Evolutionary conservation across 53 echinoderm and acorn worm species (phyloP).

Genomic region (Holothuria leucospilota): DNA sequence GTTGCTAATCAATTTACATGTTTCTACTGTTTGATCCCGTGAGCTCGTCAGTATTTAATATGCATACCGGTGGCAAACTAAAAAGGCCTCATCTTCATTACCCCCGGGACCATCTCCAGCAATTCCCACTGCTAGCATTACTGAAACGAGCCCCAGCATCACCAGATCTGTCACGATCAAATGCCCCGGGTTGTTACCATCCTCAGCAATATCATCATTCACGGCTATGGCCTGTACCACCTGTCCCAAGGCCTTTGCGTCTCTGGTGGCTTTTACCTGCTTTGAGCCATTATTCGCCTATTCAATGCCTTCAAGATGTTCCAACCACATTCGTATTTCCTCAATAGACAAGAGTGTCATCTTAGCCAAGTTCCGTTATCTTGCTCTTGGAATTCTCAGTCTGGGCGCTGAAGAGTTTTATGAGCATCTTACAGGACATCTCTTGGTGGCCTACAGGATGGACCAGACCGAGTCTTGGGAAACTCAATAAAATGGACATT

Average conservation of each 20-base stretch:
- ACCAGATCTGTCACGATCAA: too few species aligned
- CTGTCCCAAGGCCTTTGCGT: conserved; percentile 13
- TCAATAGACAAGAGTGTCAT: conserved; percentile 10
- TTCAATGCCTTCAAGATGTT: conserved; percentile 29
- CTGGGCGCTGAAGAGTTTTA: background rate
- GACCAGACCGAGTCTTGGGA: background rate
- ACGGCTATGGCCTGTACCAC: background rate
- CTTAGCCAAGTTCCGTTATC: background rate
- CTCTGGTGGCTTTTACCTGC: background rate
- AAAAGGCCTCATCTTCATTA: too few species aligned
- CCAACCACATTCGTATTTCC: conserved; percentile 24
- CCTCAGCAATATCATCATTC: too few species aligned
- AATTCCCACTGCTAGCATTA: too few species aligned
- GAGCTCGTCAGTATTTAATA: too few species aligned
- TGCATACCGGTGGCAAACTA: too few species aligned
- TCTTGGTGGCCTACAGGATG: background rate
- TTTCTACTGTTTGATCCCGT: too few species aligned
- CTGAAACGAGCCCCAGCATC: too few species aligned
- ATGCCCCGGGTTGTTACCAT: too few species aligned
- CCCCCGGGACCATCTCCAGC: too few species aligned
- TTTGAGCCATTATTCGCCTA: background rate
- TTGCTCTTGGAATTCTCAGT: background rate
- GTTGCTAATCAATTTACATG: too few species aligned
- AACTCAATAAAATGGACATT: conserved; percentile 15
- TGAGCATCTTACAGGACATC: background rate